Base-by-base conservation (phyloP, 2,797 vertebrate species). In the Anas georgica region DNA sequence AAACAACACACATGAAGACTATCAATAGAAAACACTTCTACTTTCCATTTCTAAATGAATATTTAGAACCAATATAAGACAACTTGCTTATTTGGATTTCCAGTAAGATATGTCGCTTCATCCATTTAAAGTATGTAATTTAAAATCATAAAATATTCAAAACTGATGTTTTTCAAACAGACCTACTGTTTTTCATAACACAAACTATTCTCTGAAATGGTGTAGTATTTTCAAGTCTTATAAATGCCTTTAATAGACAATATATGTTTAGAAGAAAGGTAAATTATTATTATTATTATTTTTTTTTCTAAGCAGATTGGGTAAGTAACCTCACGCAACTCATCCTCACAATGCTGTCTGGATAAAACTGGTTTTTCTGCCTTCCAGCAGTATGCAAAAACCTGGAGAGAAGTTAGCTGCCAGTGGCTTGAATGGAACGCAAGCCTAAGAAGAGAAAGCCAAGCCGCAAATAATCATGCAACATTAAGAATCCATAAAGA, bases 301-400 rank as follows among this genome's bases (percentile, higher is more conserved):
- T 92, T 86, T 92, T 82, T 86, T 83, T 41, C 46, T 22, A 80
- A 77, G 83, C 25, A 88, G 76, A 79, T 70, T 88, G 73, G 39
- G 14, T 91, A 91, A 93, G 50, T 86, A 91, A 92, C 91, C 92
- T 94, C 52, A 86, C 70, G 39, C 83, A 93, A 92, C 87, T 95
- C 94, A 94, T 96, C 87, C 80, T 93, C 70, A 95, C 60, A 77
- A 81, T 56, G 52, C 83, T 86, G 76, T 91, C 93, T 97, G 95
- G 94, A 93, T 96, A 74, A 93, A 96, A 94, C 90, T 93, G 83
- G 37, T 70, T 97, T 97, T 96, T 88, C 91, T 95, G 91, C 93
- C 95, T 96, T 92, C 56, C 73, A 90, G 86, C 86, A 92, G 64
- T 68, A 84, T 4, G 7, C 90, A 92, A 83, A 94, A 95, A 88